Evolutionary conservation across 2,797 vertebrate species (phyloP), one percentile per base, ranked within the genome.

Genomic region (Gastrophryne carolinensis): DNA sequence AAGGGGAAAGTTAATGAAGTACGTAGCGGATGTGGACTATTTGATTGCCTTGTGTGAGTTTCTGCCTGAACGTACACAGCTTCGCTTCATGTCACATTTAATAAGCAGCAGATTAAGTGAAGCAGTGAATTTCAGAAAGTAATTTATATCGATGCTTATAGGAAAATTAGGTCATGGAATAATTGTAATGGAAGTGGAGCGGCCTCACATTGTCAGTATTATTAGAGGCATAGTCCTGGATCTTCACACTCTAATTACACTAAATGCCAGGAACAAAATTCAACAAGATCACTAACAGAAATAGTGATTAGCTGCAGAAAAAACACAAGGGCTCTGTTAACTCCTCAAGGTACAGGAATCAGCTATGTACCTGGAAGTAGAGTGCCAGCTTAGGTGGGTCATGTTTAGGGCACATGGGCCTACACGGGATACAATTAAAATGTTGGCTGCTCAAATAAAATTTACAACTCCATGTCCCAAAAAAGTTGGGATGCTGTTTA

Each of bases 31-130:
- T 47, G 39, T 52, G 39, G 3, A 61, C 35, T 19, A 50, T 49
- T 44, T 61, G 44, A 62, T 72, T 72, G 57, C 44, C 44, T 2
- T 61, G 30, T 35, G 44, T 39, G 69, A 39, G n/a, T 27, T 17
- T 49, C 41, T 24, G 37, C 5, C 27, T 50, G 27, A 72, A 72
- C 44, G 11, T 37, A 72, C 57, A 50, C 58, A 73, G 37, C 56
- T 53, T 54, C 24, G 53, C 47, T 53, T 19, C 32, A 64, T 73
- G 58, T 73, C 70, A 73, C 23, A 63, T 39, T 73, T 73, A 63
- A 73, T 73, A 63, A 64, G 47, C 34, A 63, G 47, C 49, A 63
- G 47, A 73, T 73, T 73, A 73, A 63, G 49, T 64, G 58, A 73
- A 73, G 69, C 49, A 49, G 39, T 19, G 30, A 37, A 32, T 29